A percentile compares a stretch with the other conserved stretches of the same genome.
phyloP scores from a whole-genome alignment of 1,140 invertebrate species.

The Idris sp. region DNA sequence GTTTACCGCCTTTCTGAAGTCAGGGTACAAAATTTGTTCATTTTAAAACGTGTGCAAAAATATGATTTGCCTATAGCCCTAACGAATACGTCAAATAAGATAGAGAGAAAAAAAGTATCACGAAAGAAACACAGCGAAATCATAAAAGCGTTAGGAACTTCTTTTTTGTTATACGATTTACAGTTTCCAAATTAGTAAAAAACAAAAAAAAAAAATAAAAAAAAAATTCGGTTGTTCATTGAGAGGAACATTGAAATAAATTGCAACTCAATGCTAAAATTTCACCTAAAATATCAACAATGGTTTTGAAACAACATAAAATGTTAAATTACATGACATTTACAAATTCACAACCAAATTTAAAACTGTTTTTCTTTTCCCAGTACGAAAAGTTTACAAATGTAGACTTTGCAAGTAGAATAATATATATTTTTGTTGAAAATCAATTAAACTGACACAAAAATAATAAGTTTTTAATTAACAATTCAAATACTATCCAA shows the following conservation, averaged over 20 bases:
- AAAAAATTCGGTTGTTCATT: constrained; percentile 28
- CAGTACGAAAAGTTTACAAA: no score
- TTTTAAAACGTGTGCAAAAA: constrained; percentile 28
- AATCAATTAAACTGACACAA: no score
- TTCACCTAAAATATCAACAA: constrained; percentile 53
- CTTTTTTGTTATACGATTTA: constrained; percentile 38
- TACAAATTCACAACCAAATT: constrained; percentile 55
- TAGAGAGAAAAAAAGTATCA: constrained; percentile 33
- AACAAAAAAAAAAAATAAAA: no score
- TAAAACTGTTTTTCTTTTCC: no score
- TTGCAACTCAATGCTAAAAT: constrained; percentile 50
- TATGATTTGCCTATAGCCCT: constrained; percentile 13
- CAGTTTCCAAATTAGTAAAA: constrained; percentile 22
- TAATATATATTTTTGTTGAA: no score
- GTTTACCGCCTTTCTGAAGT: neutral
- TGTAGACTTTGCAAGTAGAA: no score
- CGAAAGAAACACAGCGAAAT: constrained; percentile 40
- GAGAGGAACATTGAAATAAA: constrained; percentile 46
- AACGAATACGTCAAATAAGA: constrained; percentile 22
- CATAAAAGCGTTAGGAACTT: constrained; percentile 63
- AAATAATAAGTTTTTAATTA: no score
- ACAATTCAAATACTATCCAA: no score
- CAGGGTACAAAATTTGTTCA: neutral
- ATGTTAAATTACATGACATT: constrained; percentile 38
- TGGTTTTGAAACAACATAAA: constrained; percentile 44